Base-by-base conservation (phyloP, 2,113 vertebrate genomes). In the Pygoscelis adeliae region DNA sequence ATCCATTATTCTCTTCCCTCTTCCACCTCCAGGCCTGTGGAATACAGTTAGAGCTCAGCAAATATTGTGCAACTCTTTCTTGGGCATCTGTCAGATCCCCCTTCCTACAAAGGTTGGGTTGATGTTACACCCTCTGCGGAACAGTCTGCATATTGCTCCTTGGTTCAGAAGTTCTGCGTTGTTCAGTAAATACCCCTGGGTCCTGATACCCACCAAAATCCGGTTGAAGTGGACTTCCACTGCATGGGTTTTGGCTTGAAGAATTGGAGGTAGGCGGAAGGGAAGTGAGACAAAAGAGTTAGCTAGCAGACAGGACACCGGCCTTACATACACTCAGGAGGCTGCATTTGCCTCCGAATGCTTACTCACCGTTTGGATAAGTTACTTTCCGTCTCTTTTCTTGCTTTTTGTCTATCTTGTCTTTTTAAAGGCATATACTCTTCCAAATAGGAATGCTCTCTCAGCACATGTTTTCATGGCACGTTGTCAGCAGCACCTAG, bases 111-210 rank as follows among this genome's bases (percentile, higher is more conserved):
- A 46, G 66, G 14, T 3, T 69, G 80, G 6, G 10, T 20, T 50
- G 61, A 12, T n/a, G 20, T 47, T 19, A 11, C 3, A 25, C 17
- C 25, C 42, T 69, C 25, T 58, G 58, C 55, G 83, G 70, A 38
- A 55, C 2, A 34, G 65, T 47, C 26, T 2, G 0, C 2, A 1
- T 20, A 3, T 8, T 47, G 44, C 40, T 65, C 56, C 58, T 52
- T 34, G 40, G 20, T 58, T 88, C 72, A 26, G 36, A 80, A 34
- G 11, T n/a, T 73, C 71, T 92, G 62, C 0, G 0, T 4, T 71
- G 40, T 26, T 58, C 49, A 81, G 15, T 19, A 15, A 6, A 29
- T 69, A 4, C 9, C n/a, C 14, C 34, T 59, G 29, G 25, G 26
- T 79, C 38, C 44, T 36, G 56, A 56, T 15, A 61, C 13, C 30